Evolutionary conservation across 2,797 vertebrate species (phyloP), one percentile per base, ranked within the genome.

Genomic region (Gouania willdenowi): DNA sequence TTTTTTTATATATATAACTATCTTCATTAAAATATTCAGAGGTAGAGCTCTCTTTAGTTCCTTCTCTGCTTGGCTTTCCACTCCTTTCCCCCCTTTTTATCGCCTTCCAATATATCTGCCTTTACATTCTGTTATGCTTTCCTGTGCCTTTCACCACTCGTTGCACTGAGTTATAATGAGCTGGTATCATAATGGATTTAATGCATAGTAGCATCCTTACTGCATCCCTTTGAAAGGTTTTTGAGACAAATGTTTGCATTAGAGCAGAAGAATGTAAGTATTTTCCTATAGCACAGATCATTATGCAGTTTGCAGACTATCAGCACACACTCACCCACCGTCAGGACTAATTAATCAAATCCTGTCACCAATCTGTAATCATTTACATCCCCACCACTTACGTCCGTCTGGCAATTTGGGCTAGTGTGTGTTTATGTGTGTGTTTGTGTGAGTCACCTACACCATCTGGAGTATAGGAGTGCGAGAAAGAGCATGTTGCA

Each of bases 301-400:
- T 81, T 71, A 51, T 65, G 32, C 49, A 70, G 68, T 66, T 76
- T 63, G 66, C 49, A 50, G 36, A 73, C 72, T 70, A 74, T 63
- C 36, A 39, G 23, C 4, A 4, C 12, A 54, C 46, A 41, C 37
- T 57, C 66, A 43, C 17, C 36, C 52, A 37, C 46, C 47, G 72
- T 84, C 74, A 76, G 61, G 64, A 56, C 76, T 85, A 86, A 88
- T 90, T 85, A 84, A 88, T 88, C 85, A 88, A 82, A 77, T 51
- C 60, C 77, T 79, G 81, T 85, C 84, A 83, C 57, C 75, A 51
- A 67, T 79, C 65, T 75, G 75, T 70, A 79, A 79, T 83, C 75
- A 81, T 77, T 86, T 84, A 85, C 79, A 79, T 87, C 77, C 51
- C 38, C 5, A 8, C 60, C 61, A 63, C 65, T 66, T 51, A 66